Evolutionary conservation across 2,113 vertebrate species (phyloP), one percentile per base, ranked within the genome.

Genomic region (Phylloscopus whistleri): DNA sequence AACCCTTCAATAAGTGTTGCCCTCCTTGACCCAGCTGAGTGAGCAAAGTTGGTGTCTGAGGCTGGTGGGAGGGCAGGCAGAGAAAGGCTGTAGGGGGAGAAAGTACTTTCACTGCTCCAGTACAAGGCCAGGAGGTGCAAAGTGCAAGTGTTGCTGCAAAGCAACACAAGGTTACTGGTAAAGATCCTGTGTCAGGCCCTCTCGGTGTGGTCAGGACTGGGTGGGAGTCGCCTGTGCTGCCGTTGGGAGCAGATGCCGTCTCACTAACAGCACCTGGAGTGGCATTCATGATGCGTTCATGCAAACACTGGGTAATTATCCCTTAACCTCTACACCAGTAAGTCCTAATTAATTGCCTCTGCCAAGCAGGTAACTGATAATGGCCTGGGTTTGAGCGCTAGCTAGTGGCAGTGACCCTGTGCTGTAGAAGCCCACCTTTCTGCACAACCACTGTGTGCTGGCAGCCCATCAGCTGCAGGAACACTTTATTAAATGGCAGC

Each of bases 291-390:
- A 80, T 73, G 73, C 70, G 8, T 80, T 84, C 49, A 23, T 87
- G 63, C 72, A 83, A 91, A 91, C 69, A 83, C 33, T 24, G 53
- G 13, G 22, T 92, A 85, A 95, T 95, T 83, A 90, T 66, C 84
- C 85, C 79, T 55, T 88, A 88, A 80, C 93, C 48, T 93, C 72
- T 77, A 48, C 64, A 35, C 67, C 31, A 70, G 6, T 70, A 90
- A 86, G 28, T 70, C 70, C 94, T 91, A 76, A 88, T 87, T 91
- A 91, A 87, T 83, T 90, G 91, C 78, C 60, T 88, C 39, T 93
- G 85, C 83, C 56, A 53, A 90, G 87, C 64, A 93, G 88, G 84
- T 95, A 90, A 55, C 88, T 67, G 80, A 53, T 91, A 79, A 87
- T 73, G 9, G 4, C 70, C 90, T 90, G 6, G 16, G 28, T 78